Conservation (phyloP, 2,797 vertebrate species). For the Thalassophryne amazonica region DNA sequence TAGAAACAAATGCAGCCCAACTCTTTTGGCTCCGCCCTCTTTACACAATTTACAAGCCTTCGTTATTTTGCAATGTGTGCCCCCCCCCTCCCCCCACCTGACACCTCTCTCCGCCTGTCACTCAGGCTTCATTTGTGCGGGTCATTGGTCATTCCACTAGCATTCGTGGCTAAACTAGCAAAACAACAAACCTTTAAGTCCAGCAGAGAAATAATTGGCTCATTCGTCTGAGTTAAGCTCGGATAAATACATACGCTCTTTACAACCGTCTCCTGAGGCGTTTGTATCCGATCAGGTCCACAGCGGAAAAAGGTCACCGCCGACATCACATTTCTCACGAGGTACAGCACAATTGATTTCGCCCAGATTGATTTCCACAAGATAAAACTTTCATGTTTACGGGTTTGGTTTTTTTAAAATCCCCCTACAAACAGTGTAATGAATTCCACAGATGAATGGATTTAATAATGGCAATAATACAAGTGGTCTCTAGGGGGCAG, state of each 20-base stretch:
- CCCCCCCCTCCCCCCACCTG: slow-evolving; percentile 65
- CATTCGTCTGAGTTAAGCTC: slow-evolving; percentile 24
- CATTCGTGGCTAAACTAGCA: slow-evolving; percentile 16
- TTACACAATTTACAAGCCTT: slow-evolving; percentile 59
- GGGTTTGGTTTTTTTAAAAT: neutral
- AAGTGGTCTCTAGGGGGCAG: slow-evolving; percentile 32
- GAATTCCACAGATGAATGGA: slow-evolving; percentile 5
- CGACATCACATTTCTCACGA: slow-evolving; percentile 60
- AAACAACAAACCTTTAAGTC: slow-evolving; percentile 36
- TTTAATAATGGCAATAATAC: neutral
- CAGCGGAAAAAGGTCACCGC: slow-evolving; percentile 67
- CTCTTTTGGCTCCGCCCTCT: slow-evolving; percentile 19
- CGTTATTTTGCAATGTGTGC: slow-evolving; percentile 37
- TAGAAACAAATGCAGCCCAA: slow-evolving; percentile 56
- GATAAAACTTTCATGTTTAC: slow-evolving; percentile 16
- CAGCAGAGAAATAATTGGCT: slow-evolving; percentile 54
- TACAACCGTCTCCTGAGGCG: slow-evolving; percentile 49
- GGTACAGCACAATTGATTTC: slow-evolving; percentile 44
- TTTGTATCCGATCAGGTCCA: slow-evolving; percentile 54
- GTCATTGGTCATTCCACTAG: slow-evolving; percentile 51
- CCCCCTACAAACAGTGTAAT: slow-evolving; percentile 14
- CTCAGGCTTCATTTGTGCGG: slow-evolving; percentile 44
- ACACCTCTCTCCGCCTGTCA: slow-evolving; percentile 38
- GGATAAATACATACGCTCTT: slow-evolving; percentile 67
- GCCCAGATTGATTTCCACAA: slow-evolving; percentile 41